These are phyloP conservation scores for Chrysodeixis includens DNA, from an alignment of 2,888 invertebrate genomes.

Conservation along the genomic window DNA sequence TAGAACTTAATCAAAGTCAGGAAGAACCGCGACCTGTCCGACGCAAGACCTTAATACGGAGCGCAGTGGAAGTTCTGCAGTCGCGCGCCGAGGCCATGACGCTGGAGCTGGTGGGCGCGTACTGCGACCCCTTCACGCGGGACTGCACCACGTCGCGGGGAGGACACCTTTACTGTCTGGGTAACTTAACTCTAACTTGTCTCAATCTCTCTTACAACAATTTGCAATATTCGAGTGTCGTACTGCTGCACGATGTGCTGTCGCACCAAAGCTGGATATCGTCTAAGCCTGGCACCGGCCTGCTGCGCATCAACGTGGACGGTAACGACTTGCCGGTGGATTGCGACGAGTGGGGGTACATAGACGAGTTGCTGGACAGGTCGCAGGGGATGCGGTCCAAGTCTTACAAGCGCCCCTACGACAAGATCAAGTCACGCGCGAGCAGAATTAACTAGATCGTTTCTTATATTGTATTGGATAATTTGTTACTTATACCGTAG, in stretches of 20 bases:
- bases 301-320: constrained; percentile 56
- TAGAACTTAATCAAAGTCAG: constrained; percentile 23
- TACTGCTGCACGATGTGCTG: constrained; percentile 47
- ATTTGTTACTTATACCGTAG: not conserved
- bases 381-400: constrained; percentile 5
- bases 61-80: constrained; percentile 7
- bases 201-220: constrained; percentile 60
- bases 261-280: constrained; percentile 39
- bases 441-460: not conserved
- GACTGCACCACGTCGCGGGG: constrained; percentile 39
- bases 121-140: constrained; percentile 50
- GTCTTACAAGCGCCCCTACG: constrained; percentile 1
- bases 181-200: constrained; percentile 55
- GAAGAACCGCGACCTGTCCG: constrained; percentile 11
- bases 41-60: constrained; percentile 6
- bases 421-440: not conserved
- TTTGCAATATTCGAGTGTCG: constrained; percentile 44
- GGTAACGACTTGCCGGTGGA: constrained; percentile 52
- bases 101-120: constrained; percentile 35
- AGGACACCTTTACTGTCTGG: constrained; percentile 42
- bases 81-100: constrained; percentile 44
- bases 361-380: constrained; percentile 41
- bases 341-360: constrained; percentile 39
- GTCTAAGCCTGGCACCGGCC: constrained; percentile 34
- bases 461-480: not conserved